phyloP scores from a whole-genome alignment of 2,797 vertebrate genomes.

The Catharus ustulatus region DNA sequence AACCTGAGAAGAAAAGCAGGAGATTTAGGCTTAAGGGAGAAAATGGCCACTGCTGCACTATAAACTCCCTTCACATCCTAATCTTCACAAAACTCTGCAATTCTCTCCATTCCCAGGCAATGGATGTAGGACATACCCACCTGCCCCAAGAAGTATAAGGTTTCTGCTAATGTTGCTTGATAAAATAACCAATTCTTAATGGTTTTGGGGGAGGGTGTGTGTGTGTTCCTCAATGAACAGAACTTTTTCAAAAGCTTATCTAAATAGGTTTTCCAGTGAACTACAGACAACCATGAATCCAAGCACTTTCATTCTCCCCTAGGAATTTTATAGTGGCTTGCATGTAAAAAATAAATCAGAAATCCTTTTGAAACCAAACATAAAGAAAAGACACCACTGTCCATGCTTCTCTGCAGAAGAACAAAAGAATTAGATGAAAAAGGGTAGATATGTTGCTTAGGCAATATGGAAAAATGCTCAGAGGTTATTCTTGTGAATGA shows the following conservation, averaged over 20 bases:
- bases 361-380: background rate
- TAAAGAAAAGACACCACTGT: background rate
- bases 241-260: background rate
- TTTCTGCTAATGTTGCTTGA: background rate
- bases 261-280: background rate
- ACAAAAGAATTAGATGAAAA: slow-evolving; percentile 1
- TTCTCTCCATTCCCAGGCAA: background rate
- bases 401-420: background rate
- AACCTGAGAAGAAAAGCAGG: background rate
- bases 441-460: background rate
- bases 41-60: background rate
- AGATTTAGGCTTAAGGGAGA: background rate
- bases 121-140: background rate
- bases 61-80: background rate
- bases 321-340: background rate
- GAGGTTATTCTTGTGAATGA: background rate
- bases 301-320: background rate
- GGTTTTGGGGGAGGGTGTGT: background rate
- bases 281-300: background rate
- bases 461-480: background rate
- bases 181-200: background rate
- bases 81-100: background rate
- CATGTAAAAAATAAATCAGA: background rate
- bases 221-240: background rate
- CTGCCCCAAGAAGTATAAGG: background rate